Base-by-base conservation (phyloP, 2,113 vertebrate genomes). In the Hippocampus abdominalis region DNA sequence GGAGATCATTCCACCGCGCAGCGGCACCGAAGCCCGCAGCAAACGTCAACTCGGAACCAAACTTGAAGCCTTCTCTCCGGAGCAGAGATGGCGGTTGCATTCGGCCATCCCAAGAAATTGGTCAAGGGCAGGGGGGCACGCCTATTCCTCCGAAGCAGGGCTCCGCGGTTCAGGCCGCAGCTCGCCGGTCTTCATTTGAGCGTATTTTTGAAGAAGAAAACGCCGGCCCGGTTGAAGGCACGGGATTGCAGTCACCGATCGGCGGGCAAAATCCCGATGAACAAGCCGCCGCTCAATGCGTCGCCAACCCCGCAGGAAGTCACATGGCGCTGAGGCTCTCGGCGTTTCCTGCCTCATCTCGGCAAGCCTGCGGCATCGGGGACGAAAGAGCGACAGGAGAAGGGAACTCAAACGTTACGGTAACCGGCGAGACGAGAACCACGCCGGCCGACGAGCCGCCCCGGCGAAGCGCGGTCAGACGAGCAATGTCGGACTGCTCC, bases 401-500 rank as follows among this genome's bases (percentile, higher is more conserved):
- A 56, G 72, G 76, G 64, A 77, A 65, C 42, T n/a, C 63, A 51
- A 77, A 60, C 63, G 53, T 36, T 23, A 25, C 46, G 6, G 27
- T 67, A 16, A 74, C 74, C 65, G 76, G 20, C 74, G 83, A 79
- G 29, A 60, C 49, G 60, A 86, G 69, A 85, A 65, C 70, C 13
- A 46, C 9, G 60, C 65, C 78, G 70, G 74, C 87, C 49, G 75
- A 76, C 78, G 91, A 82, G 75, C 66, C 53, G 81, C 83, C 86
- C 64, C 89, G 84, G 72, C 71, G 86, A 7, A 74, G 75, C 57
- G 75, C 78, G 64, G 92, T 98, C 82, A 90, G 94, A 72, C 93
- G 95, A 4, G 92, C 96, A 2, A 94, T 98, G 92, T 98, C 96
- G 0, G 96, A 95, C 80, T 95, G 94, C 82, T 94, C 95, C 3